These are phyloP conservation scores for Drosophila mauritiana DNA, from an alignment of 1,140 invertebrate genomes.

Conservation along the genomic window DNA sequence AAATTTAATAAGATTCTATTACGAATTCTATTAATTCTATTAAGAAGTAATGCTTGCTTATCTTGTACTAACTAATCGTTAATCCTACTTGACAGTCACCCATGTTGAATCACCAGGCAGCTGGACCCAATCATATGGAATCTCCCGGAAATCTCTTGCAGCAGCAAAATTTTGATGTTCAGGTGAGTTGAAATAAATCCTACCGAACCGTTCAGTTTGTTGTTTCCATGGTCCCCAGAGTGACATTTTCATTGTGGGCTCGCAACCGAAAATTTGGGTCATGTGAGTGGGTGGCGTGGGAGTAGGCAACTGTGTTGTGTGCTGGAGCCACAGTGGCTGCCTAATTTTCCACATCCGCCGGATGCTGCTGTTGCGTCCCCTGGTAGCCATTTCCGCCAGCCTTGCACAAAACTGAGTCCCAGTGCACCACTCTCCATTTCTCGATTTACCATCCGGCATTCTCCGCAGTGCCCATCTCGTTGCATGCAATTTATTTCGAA, in stretches of 20 bases:
- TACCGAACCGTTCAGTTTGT: constrained; percentile 18
- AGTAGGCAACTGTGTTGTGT: constrained; percentile 4
- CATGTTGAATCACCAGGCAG: constrained; percentile 80
- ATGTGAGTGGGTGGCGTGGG: constrained; percentile 12
- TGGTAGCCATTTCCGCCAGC: constrained; percentile 63
- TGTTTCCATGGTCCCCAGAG: constrained; percentile 23
- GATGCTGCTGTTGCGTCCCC: constrained; percentile 41
- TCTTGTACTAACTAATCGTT: not conserved
- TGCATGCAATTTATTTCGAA: constrained; percentile 79
- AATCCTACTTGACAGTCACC: constrained; percentile 55
- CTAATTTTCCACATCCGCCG: constrained; percentile 74
- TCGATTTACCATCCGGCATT: not conserved
- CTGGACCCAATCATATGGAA: constrained; percentile 84
- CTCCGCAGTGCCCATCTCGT: constrained; percentile 10
- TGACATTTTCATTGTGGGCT: constrained; percentile 36
- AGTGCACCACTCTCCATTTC: constrained; percentile 11
- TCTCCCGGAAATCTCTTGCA: constrained; percentile 83
- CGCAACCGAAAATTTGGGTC: constrained; percentile 49
- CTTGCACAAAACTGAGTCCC: constrained; percentile 15
- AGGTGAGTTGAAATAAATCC: constrained; percentile 66
- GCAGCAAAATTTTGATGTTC: constrained; percentile 84
- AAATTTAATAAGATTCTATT: too few species aligned
- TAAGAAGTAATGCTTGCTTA: not conserved
- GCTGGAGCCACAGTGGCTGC: constrained; percentile 50
- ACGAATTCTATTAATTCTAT: too few species aligned